A percentile compares a stretch with the other conserved stretches of the same genome.
Evolutionary conservation across 2,113 vertebrate genomes (phyloP).

Genomic region (Sylvicapra grimmia): DNA sequence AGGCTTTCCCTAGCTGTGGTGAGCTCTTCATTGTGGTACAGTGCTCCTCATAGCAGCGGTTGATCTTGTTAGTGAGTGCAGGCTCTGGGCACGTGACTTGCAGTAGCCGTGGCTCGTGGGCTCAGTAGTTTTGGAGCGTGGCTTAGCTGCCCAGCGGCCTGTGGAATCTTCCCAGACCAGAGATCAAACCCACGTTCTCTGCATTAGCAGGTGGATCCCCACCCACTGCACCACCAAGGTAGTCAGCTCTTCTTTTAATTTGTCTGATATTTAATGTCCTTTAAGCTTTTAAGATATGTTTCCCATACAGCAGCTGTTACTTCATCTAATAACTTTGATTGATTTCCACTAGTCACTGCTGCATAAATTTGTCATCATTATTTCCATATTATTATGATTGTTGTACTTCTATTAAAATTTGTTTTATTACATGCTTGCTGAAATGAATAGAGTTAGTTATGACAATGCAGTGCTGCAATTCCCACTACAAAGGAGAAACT

Average conservation of each 20-base stretch:
- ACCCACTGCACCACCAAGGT: not conserved
- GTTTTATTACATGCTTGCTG: not conserved
- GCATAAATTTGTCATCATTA: not conserved
- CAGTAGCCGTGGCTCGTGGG: not conserved
- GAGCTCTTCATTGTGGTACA: not conserved
- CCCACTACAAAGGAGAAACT: not conserved
- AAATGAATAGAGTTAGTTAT: not conserved
- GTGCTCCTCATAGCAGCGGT: not conserved
- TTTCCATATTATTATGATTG: not conserved
- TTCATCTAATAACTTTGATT: not conserved
- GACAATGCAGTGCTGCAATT: not conserved
- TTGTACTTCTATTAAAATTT: not conserved
- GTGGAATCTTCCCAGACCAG: not conserved
- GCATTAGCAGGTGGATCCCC: not conserved
- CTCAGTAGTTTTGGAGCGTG: not conserved
- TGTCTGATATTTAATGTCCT: not conserved
- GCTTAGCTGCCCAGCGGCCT: not conserved
- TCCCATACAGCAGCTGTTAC: not conserved
- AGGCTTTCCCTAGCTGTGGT: not conserved
- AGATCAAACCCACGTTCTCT: not conserved
- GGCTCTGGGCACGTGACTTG: not conserved
- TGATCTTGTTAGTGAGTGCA: fast-evolving
- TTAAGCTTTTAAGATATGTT: not conserved
- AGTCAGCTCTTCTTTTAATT: not conserved
- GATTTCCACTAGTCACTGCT: not conserved